phyloP scores from a whole-genome alignment of 2,797 vertebrate genomes.

The Epinephelus malabaricus region DNA sequence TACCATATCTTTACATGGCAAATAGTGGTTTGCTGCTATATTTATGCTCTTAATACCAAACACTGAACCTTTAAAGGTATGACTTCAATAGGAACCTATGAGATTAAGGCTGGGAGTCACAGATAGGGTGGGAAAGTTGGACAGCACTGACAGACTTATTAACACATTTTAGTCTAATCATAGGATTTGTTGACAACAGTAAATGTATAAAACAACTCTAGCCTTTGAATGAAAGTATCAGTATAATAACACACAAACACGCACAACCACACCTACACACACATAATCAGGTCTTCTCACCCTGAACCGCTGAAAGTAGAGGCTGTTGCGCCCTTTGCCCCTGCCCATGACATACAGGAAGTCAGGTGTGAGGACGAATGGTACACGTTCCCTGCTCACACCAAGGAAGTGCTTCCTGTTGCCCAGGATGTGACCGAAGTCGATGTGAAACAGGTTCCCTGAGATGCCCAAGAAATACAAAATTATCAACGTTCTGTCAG shows the following conservation, averaged over 20 bases:
- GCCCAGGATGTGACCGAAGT: slow-evolving; percentile 89
- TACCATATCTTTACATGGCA: too few relatives aligned
- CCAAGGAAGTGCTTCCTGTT: slow-evolving; percentile 86
- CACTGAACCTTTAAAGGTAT: too few relatives aligned
- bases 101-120: too few relatives aligned
- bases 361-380: slow-evolving; percentile 89
- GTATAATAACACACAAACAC: neutral
- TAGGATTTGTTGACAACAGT: too few relatives aligned
- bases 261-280: neutral
- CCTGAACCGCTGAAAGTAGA: slow-evolving; percentile 85
- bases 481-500: neutral
- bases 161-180: too few relatives aligned
- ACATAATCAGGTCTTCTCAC: slow-evolving; percentile 60
- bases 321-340: slow-evolving; percentile 78
- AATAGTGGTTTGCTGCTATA: too few relatives aligned
- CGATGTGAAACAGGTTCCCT: slow-evolving; percentile 90
- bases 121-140: too few relatives aligned
- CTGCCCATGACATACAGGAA: slow-evolving; percentile 88
- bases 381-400: slow-evolving; percentile 84
- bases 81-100: too few relatives aligned
- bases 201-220: too few relatives aligned
- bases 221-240: too few relatives aligned
- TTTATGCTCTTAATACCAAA: too few relatives aligned
- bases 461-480: neutral
- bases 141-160: too few relatives aligned